Percentiles rank a stretch among this genome's conserved stretches.
Evolutionary conservation across 2,113 vertebrate species (phyloP).

Genomic region (Pyxicephalus adspersus): DNA sequence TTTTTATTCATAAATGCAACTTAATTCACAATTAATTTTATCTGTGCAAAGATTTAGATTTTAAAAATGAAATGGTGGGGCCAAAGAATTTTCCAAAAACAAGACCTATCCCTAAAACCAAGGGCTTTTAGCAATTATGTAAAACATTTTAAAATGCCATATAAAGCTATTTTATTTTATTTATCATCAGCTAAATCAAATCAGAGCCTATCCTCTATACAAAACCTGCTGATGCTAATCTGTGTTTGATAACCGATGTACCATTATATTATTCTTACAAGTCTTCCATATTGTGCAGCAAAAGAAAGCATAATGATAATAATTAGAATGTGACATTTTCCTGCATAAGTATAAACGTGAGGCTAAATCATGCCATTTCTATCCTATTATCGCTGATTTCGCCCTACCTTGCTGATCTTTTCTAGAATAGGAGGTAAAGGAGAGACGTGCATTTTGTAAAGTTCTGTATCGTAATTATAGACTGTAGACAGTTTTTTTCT

Average conservation of each 20-base stretch:
- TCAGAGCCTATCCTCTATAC: neutral
- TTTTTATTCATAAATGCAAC: too few relatives aligned
- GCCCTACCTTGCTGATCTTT: neutral
- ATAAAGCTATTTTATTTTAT: too few relatives aligned
- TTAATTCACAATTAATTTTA: too few relatives aligned
- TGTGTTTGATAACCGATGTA: neutral
- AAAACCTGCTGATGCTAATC: neutral
- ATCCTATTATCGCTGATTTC: neutral
- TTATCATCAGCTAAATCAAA: neutral
- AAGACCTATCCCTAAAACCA: too few relatives aligned
- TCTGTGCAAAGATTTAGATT: too few relatives aligned
- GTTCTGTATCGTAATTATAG: neutral
- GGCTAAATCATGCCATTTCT: neutral
- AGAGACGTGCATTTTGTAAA: neutral
- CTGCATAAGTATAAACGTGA: neutral
- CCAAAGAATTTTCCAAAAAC: too few relatives aligned
- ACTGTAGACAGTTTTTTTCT: neutral
- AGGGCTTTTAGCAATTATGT: too few relatives aligned
- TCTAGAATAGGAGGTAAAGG: neutral
- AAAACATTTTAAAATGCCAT: too few relatives aligned
- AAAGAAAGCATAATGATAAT: constrained; percentile 33
- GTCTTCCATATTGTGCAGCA: neutral
- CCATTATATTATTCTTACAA: neutral
- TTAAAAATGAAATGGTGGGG: too few relatives aligned
- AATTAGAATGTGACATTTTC: constrained; percentile 22